Conservation (phyloP, 2,113 vertebrate species). For the Microtus oregoni region DNA sequence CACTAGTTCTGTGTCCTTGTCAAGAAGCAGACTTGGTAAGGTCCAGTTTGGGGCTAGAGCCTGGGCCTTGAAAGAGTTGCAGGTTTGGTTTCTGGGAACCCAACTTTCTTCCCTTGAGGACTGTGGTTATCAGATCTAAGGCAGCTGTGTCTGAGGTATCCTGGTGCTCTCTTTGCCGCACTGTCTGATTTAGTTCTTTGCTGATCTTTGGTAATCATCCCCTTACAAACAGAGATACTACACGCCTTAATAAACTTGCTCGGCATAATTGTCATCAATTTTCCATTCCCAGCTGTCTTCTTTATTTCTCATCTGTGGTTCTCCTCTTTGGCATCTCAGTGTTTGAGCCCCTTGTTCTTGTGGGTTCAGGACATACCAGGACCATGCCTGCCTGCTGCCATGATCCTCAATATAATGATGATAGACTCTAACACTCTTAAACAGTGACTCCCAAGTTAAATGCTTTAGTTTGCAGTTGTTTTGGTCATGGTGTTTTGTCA, state of each 20-base stretch:
- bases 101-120: not conserved
- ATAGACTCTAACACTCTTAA: not conserved
- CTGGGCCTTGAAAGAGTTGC: not conserved
- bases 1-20: not conserved
- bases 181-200: not conserved
- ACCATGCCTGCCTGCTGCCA: not conserved
- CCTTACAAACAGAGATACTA: not conserved
- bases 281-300: not conserved
- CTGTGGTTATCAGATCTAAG: not conserved
- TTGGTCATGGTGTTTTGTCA: not conserved
- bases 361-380: not conserved
- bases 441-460: not conserved
- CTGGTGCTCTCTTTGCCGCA: not conserved
- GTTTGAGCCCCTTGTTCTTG: not conserved
- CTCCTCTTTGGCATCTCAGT: not conserved
- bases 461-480: not conserved
- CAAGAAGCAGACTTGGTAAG: not conserved
- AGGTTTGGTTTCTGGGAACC: not conserved
- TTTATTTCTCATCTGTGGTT: not conserved
- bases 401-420: not conserved
- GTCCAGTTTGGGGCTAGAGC: not conserved
- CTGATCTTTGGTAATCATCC: not conserved
- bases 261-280: not conserved
- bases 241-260: not conserved
- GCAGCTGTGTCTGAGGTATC: not conserved